Percentiles rank a stretch among this genome's conserved stretches.
phyloP scores from a whole-genome alignment of 2,888 invertebrate genomes.

The Eupithecia exiguata region DNA sequence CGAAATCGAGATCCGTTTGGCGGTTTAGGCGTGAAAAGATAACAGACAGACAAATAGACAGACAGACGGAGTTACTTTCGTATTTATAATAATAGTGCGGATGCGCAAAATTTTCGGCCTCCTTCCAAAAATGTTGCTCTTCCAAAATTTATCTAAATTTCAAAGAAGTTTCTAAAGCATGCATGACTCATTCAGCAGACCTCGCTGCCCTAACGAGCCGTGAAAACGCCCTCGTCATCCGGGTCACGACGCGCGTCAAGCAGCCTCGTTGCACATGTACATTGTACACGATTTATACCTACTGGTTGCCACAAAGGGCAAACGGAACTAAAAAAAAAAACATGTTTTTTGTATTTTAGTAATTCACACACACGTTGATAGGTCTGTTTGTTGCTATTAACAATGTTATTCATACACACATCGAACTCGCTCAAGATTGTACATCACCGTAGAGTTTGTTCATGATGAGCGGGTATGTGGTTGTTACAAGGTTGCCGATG shows the following conservation, averaged over 20 bases:
- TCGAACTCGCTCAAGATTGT: background rate
- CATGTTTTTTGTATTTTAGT: background rate
- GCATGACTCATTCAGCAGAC: slow-evolving; percentile 15
- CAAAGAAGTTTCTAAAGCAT: slow-evolving; percentile 15
- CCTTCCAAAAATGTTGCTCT: background rate
- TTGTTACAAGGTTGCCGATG: background rate
- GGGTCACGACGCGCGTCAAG: slow-evolving; percentile 38
- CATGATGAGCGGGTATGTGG: background rate
- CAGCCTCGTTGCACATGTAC: slow-evolving; percentile 4
- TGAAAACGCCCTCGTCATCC: slow-evolving; percentile 34
- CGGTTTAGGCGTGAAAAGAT: too few relatives aligned
- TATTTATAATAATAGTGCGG: too few relatives aligned
- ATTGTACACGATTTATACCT: slow-evolving; percentile 23
- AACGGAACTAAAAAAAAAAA: background rate
- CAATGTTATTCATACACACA: too few relatives aligned
- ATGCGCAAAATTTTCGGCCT: background rate
- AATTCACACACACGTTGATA: background rate
- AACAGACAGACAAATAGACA: too few relatives aligned
- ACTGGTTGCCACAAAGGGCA: slow-evolving; percentile 33
- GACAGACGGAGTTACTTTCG: too few relatives aligned
- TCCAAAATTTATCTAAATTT: background rate
- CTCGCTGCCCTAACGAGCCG: slow-evolving; percentile 34
- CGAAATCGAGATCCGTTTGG: too few relatives aligned
- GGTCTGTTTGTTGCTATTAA: too few relatives aligned
- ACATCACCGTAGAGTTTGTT: background rate